A percentile compares a stretch with the other conserved stretches of the same genome.
Conservation (phyloP, 2,888 invertebrate genomes). For the Lordiphosa fenestrarum region DNA sequence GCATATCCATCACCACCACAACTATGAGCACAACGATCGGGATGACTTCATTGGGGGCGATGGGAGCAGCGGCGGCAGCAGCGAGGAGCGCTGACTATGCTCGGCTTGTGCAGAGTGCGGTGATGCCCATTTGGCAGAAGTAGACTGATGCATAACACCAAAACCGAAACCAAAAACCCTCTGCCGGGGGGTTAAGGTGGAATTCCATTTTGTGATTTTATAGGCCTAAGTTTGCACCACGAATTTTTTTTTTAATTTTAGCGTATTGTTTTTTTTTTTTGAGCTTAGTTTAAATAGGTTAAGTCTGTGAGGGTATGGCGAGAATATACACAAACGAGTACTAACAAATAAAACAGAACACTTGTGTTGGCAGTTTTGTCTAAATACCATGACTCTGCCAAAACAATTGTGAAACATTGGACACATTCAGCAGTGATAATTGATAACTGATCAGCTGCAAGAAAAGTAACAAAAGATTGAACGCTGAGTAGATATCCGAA, state of each 20-base stretch:
- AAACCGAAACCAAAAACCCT: constrained; percentile 12
- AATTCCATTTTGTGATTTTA: constrained; percentile 54
- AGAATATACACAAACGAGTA: not conserved
- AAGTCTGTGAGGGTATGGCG: constrained; percentile 4
- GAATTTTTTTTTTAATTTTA: constrained; percentile 21
- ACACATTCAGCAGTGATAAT: too few species aligned
- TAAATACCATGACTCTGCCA: too few species aligned
- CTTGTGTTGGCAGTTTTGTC: too few species aligned
- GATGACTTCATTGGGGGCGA: constrained; percentile 40
- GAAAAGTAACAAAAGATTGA: too few species aligned
- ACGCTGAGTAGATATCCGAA: too few species aligned
- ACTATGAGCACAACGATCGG: constrained; percentile 66
- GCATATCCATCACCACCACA: constrained; percentile 70
- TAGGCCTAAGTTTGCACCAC: constrained; percentile 22
- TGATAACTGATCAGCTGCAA: too few species aligned
- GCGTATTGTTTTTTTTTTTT: constrained; percentile 15
- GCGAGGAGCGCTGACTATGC: constrained; percentile 55
- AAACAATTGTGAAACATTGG: too few species aligned
- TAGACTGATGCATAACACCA: constrained; percentile 48
- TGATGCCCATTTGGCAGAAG: constrained; percentile 10
- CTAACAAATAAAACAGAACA: not conserved
- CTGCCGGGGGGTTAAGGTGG: constrained; percentile 23
- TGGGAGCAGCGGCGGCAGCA: constrained; percentile 45
- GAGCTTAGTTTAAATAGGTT: constrained; percentile 11
- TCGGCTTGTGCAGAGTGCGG: constrained; percentile 24